These are phyloP conservation scores for Arenaria interpres DNA, from an alignment of 2,113 vertebrate genomes.

Conservation along the genomic window DNA sequence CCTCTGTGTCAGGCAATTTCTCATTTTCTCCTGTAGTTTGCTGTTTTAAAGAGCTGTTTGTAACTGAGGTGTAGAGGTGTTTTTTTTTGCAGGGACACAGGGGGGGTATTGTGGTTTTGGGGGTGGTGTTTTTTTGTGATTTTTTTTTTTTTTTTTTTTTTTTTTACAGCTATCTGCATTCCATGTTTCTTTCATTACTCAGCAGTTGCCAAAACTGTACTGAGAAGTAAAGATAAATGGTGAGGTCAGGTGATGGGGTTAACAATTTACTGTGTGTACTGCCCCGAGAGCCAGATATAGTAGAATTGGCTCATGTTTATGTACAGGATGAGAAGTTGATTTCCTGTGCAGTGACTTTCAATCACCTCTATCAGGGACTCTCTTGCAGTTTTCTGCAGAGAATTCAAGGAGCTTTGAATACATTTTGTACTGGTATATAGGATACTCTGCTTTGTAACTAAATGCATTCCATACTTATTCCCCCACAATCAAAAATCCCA, in stretches of 20 bases:
- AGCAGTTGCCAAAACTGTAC: slow-evolving; percentile 55
- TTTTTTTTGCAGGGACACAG: too few relatives aligned
- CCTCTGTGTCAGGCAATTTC: neutral
- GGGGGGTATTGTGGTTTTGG: too few relatives aligned
- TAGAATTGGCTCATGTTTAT: slow-evolving; percentile 69
- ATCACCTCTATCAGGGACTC: slow-evolving; percentile 47
- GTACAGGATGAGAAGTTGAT: slow-evolving; percentile 66
- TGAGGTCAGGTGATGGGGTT: slow-evolving; percentile 63
- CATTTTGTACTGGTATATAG: neutral
- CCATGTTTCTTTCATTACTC: slow-evolving; percentile 62
- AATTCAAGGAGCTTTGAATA: slow-evolving; percentile 33
- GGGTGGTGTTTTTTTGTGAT: neutral
- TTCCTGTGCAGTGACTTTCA: slow-evolving; percentile 62
- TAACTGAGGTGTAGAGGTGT: neutral
- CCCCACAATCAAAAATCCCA: neutral
- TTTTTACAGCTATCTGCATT: neutral
- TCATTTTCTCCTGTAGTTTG: neutral
- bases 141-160: neutral
- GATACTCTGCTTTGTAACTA: neutral
- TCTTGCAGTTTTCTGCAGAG: slow-evolving; percentile 10
- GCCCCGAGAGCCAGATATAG: slow-evolving; percentile 58
- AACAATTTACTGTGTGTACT: slow-evolving; percentile 66
- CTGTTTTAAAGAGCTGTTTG: neutral
- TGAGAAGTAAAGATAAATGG: slow-evolving; percentile 60
- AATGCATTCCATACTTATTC: neutral